These are phyloP conservation scores for Archips xylosteana DNA, from an alignment of 2,888 invertebrate genomes.

Conservation along the genomic window DNA sequence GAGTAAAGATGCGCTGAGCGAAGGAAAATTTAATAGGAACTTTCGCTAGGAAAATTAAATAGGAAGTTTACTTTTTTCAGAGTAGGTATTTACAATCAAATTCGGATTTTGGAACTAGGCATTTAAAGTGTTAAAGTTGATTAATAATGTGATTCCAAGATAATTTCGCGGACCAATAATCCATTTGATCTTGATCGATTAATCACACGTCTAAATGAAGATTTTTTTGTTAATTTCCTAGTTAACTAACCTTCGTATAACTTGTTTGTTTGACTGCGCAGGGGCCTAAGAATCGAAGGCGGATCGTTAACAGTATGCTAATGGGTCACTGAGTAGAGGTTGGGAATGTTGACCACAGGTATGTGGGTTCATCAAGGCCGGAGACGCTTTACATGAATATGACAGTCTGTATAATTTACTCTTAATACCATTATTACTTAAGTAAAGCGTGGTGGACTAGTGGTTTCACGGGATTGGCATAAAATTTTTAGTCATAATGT, in stretches of 20 bases:
- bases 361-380: not conserved
- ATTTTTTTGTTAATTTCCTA: not conserved
- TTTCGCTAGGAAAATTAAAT: no score
- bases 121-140: not conserved
- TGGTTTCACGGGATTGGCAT: no score
- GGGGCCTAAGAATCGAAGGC: not conserved
- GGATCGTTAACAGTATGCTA: slow-evolving; percentile 6
- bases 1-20: no score
- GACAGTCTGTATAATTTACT: not conserved
- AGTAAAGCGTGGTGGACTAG: no score
- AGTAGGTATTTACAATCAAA: no score
- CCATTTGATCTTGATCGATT: slow-evolving; percentile 3
- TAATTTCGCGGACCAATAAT: slow-evolving; percentile 4
- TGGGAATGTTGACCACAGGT: slow-evolving; percentile 3
- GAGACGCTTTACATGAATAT: not conserved
- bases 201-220: not conserved
- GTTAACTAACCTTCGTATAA: slow-evolving; percentile 1
- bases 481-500: no score
- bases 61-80: no score
- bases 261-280: not conserved
- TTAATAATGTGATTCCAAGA: not conserved
- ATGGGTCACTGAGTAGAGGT: not conserved
- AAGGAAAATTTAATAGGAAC: no score
- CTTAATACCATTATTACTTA: no score
- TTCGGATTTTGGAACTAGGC: not conserved